Evolutionary conservation across 2,797 vertebrate species (phyloP), one percentile per base, ranked within the genome.

Genomic region (Tinamus major): DNA sequence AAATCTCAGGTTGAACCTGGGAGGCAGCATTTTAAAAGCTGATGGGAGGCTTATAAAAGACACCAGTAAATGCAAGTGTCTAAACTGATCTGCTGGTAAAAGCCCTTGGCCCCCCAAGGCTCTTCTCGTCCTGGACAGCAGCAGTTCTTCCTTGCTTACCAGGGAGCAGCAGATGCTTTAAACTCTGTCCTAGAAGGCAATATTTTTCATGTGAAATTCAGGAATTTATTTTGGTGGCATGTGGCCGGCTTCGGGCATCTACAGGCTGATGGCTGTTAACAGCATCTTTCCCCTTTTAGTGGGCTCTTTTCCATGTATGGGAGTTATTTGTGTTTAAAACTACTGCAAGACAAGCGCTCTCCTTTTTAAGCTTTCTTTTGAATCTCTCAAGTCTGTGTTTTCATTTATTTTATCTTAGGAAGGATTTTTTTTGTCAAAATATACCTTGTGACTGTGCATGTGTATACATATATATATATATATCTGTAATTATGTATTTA

Each of bases 151-250:
- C 53, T 61, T 41, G 39, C 13, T 56, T 70, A 39, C 61, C 33
- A 29, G 21, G 31, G 44, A n/a, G 5, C 31, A 61, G 55, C 9
- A 9, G 11, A 3, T n/a, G 37, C 6, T 65, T 85, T 85, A 33
- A 86, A 69, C 74, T 17, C 58, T 77, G n/a, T 41, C 62, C 72
- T 42, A 69, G 23, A 83, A 55, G 35, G 27, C 55, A 72, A 26
- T 37, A 3, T 27, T 67, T 87, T 70, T 23, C 33, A 16, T 31
- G 37, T 82, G 72, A 72, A 93, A 69, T 62, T 51, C 58, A 51
- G 2, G 92, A 44, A 84, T 91, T 80, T 59, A 75, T 96, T 93
- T 62, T 20, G 49, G 9, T 63, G 81, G 46, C 76, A 24, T 78
- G 68, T 23, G 26, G 72, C 72, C 94, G 92, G 2, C 81, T 79